Percentiles rank a stretch among this genome's conserved stretches.
These are phyloP conservation scores for Adoxophyes honmai DNA, from an alignment of 1,140 invertebrate species.

Conservation along the genomic window DNA sequence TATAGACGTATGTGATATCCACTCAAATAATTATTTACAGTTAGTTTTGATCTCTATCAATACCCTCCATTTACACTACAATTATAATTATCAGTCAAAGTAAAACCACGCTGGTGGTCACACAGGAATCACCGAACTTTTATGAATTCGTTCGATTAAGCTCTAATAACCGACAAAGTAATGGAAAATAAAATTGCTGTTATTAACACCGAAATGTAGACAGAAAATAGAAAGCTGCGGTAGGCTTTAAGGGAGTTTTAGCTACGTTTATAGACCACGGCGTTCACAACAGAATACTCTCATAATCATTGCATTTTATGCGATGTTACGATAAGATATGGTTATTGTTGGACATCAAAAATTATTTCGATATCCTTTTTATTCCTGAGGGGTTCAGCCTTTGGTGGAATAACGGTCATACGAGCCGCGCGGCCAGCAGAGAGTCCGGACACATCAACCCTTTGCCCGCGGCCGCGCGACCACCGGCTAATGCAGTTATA, in stretches of 20 bases:
- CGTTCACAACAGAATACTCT: neutral
- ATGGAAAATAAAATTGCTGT: slow-evolving; percentile 8
- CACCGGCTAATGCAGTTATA: neutral
- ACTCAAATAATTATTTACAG: too few species aligned
- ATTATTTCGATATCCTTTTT: slow-evolving; percentile 47
- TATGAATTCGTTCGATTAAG: neutral
- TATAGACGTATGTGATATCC: too few species aligned
- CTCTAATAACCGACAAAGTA: neutral
- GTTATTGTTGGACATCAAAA: slow-evolving; percentile 40
- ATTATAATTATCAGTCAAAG: neutral
- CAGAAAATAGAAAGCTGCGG: too few species aligned
- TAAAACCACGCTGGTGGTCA: neutral
- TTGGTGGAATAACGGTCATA: slow-evolving; percentile 33
- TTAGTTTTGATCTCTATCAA: neutral
- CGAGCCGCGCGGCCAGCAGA: slow-evolving; percentile 27
- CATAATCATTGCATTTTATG: neutral
- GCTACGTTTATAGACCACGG: neutral
- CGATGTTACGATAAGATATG: slow-evolving; percentile 17
- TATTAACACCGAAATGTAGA: neutral
- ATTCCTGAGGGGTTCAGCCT: slow-evolving; percentile 28
- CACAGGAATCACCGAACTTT: neutral
- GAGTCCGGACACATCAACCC: slow-evolving; percentile 43
- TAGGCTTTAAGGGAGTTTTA: too few species aligned
- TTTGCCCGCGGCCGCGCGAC: slow-evolving; percentile 29
- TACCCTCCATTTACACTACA: slow-evolving; percentile 9